These are phyloP conservation scores for Sapajus apella DNA, from an alignment of 2,113 vertebrate genomes.

Conservation along the genomic window DNA sequence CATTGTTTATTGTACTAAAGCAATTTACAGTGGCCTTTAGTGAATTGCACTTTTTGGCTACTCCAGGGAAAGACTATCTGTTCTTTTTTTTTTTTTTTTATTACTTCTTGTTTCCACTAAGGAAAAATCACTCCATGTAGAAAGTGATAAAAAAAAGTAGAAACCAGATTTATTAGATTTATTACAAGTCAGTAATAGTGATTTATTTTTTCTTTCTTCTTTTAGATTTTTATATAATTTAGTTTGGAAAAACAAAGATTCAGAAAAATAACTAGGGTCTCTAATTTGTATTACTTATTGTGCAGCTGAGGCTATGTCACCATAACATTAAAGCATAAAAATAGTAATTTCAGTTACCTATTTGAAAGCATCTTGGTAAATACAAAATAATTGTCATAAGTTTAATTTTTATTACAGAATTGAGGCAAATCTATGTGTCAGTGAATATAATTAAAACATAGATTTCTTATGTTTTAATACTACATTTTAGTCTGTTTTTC, in stretches of 20 bases:
- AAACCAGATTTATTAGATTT: slow-evolving; percentile 47
- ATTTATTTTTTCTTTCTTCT: neutral
- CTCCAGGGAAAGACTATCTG: slow-evolving; percentile 47
- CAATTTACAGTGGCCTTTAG: slow-evolving; percentile 57
- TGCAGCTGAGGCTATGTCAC: neutral
- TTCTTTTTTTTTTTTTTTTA: slow-evolving; percentile 17
- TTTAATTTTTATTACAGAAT: neutral
- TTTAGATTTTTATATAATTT: neutral
- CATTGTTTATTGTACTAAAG: slow-evolving; percentile 56
- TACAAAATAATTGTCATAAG: neutral
- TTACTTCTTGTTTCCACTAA: slow-evolving; percentile 54
- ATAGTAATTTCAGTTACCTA: neutral
- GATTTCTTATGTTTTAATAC: neutral
- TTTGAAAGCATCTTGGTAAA: neutral
- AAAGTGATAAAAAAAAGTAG: slow-evolving; percentile 20
- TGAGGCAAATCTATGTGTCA: neutral
- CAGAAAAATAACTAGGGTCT: neutral
- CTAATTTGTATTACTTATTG: neutral
- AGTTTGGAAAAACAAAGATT: neutral
- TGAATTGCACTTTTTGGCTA: slow-evolving; percentile 58
- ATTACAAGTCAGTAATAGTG: neutral
- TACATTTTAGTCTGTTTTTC: neutral
- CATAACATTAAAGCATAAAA: slow-evolving; percentile 19
- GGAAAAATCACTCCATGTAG: slow-evolving; percentile 45
- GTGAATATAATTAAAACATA: neutral